Conservation (phyloP, 2,113 vertebrate species). For the Ciconia boyciana region DNA sequence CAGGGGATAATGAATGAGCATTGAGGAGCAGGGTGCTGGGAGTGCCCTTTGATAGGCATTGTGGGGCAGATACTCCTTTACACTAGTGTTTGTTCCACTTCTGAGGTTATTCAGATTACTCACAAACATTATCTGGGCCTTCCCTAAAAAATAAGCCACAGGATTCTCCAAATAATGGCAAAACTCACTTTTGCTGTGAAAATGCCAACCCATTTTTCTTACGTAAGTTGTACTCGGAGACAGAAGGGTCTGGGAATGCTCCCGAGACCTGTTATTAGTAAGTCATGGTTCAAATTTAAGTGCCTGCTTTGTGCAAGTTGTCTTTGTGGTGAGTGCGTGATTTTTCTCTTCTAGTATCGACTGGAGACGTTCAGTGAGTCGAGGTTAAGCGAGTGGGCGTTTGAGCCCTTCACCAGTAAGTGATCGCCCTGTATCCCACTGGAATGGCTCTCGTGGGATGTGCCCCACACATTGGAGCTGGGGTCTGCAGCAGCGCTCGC, state of each 20-base stretch:
- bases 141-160: background rate
- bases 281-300: background rate
- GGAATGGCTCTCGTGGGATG: background rate
- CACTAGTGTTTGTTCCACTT: background rate
- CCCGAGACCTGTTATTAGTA: background rate
- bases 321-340: background rate
- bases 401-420: constrained; percentile 74
- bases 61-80: background rate
- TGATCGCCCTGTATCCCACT: background rate
- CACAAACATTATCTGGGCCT: background rate
- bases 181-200: background rate
- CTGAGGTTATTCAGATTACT: background rate
- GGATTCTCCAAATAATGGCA: background rate
- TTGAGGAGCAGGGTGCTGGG: background rate
- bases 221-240: background rate
- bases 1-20: too few relatives aligned
- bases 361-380: constrained; percentile 85
- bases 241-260: background rate
- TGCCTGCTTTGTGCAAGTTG: background rate
- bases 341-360: constrained; percentile 72
- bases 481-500: background rate
- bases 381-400: constrained; percentile 80
- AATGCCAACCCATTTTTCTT: background rate
- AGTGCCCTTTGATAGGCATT: background rate
- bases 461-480: background rate